Conservation (phyloP, 1,140 invertebrate genomes). For the Drosophila orosa region DNA sequence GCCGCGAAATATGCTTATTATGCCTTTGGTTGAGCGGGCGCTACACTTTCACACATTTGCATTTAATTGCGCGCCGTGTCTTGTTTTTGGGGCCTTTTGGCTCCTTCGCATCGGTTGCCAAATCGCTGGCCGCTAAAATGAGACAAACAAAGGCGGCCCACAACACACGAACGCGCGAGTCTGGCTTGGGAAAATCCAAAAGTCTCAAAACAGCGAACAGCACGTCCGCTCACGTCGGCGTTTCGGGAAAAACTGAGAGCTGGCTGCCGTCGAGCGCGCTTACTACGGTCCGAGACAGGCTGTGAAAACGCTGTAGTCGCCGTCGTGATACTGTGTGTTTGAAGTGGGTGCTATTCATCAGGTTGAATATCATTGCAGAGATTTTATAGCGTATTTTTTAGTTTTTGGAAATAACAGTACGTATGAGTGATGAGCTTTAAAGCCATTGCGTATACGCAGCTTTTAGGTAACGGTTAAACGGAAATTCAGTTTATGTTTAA, state of each 20-base stretch:
- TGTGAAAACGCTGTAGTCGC: background rate
- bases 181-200: constrained; percentile 29
- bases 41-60: constrained; percentile 79
- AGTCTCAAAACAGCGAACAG: constrained; percentile 16
- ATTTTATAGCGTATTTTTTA: background rate
- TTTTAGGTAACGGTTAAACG: background rate
- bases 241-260: constrained; percentile 47
- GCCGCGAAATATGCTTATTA: constrained; percentile 33
- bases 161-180: constrained; percentile 55
- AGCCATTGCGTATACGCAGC: constrained; percentile 1
- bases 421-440: constrained; percentile 4
- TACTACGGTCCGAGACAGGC: background rate
- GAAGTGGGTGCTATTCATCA: too few species aligned
- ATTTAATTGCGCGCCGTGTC: constrained; percentile 69
- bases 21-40: constrained; percentile 27
- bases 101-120: constrained; percentile 69
- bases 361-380: background rate
- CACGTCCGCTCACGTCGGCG: constrained; percentile 46
- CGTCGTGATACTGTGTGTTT: background rate
- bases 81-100: constrained; percentile 42
- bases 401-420: background rate
- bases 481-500: background rate
- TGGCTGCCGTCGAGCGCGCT: constrained; percentile 3
- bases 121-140: constrained; percentile 53
- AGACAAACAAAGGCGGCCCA: constrained; percentile 44